phyloP scores from a whole-genome alignment of 2,113 vertebrate species.

The Oryzias celebensis region DNA sequence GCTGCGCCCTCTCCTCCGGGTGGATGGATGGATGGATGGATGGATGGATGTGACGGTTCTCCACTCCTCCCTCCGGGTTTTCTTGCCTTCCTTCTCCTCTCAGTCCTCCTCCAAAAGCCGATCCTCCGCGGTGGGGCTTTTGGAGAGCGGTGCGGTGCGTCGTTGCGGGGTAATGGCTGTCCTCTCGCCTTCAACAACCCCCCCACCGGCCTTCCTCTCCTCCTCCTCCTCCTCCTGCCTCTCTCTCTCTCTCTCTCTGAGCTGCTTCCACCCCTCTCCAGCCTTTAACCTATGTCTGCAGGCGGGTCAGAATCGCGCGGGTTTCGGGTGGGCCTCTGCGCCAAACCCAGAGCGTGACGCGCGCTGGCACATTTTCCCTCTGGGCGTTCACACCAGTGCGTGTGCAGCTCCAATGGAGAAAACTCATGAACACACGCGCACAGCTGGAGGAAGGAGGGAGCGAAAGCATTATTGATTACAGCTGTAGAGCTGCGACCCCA shows the following conservation, averaged over 20 bases:
- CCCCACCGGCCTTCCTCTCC: conserved; percentile 25
- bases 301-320: neutral
- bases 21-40: conserved; percentile 15
- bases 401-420: conserved; percentile 5
- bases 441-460: conserved; percentile 44
- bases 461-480: conserved; percentile 25
- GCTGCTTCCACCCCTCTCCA: neutral
- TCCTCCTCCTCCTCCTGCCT: conserved; percentile 16
- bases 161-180: conserved; percentile 76
- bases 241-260: conserved; percentile 20
- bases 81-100: neutral
- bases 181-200: conserved; percentile 37
- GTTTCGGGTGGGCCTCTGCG: conserved; percentile 5
- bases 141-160: conserved; percentile 40
- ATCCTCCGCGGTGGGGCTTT: conserved; percentile 21
- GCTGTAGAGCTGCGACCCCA: conserved; percentile 17
- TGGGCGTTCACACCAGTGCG: conserved; percentile 44
- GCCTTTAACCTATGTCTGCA: conserved; percentile 51
- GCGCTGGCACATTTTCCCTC: neutral
- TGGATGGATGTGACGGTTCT: conserved; percentile 13
- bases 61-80: conserved; percentile 8
- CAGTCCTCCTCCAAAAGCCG: conserved; percentile 2
- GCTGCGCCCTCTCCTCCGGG: conserved; percentile 44
- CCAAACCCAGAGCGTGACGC: conserved; percentile 15
- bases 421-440: conserved; percentile 8